These are phyloP conservation scores for Yponomeuta sedellus DNA, from an alignment of 2,888 invertebrate species.

Conservation along the genomic window DNA sequence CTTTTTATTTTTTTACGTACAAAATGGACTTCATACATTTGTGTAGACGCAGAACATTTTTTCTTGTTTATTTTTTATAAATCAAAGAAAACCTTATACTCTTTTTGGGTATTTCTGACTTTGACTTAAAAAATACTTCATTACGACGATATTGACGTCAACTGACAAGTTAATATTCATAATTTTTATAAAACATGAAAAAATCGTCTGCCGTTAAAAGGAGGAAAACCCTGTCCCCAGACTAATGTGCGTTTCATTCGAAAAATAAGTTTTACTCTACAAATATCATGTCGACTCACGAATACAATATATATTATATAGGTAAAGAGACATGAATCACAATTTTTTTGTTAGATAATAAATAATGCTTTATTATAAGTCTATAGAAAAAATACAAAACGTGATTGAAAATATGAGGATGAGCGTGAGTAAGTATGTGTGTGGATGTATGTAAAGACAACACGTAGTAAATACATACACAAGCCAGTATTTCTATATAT, in stretches of 20 bases:
- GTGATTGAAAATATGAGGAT: constrained; percentile 29
- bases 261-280: constrained; percentile 20
- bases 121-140: no score
- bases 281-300: constrained; percentile 2
- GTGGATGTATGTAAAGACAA: constrained; percentile 41
- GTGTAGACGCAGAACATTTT: background rate
- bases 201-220: constrained; percentile 57
- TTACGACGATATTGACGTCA: no score
- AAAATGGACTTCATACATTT: background rate
- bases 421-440: constrained; percentile 18
- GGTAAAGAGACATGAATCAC: background rate
- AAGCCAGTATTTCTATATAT: constrained; percentile 70
- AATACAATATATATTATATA: background rate
- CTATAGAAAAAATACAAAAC: constrained; percentile 31
- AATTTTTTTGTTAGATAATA: background rate
- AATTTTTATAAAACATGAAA: constrained; percentile 16
- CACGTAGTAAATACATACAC: constrained; percentile 50
- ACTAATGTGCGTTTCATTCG: constrained; percentile 57
- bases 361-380: constrained; percentile 20
- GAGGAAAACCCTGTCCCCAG: constrained; percentile 74
- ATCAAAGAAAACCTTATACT: background rate
- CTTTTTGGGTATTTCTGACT: background rate
- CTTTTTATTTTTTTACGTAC: background rate
- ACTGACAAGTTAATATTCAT: background rate
- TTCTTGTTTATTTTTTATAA: background rate